Percentiles rank a stretch among this genome's conserved stretches.
These are phyloP conservation scores for Pterostichus niger DNA, from an alignment of 2,888 invertebrate species.

Conservation along the genomic window DNA sequence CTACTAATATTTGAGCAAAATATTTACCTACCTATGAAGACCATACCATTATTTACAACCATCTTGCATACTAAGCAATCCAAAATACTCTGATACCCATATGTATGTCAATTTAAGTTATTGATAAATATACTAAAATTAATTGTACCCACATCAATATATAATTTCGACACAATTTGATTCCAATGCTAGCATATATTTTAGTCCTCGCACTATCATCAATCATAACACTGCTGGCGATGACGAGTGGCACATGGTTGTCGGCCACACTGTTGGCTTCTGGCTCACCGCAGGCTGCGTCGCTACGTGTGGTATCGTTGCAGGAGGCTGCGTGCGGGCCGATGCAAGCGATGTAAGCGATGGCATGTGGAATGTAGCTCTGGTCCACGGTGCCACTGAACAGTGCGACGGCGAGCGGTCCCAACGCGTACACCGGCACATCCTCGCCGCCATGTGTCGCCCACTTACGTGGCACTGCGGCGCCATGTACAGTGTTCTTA, in stretches of 20 bases:
- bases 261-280: conserved; percentile 78
- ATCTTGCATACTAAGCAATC: not conserved
- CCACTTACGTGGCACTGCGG: conserved; percentile 88
- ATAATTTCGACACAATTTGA: not conserved
- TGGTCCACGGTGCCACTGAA: conserved; percentile 87
- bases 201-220: conserved; percentile 77
- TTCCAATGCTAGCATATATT: conserved; percentile 67
- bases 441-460: conserved; percentile 92
- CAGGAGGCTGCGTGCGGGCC: conserved; percentile 85
- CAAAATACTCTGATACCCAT: conserved; percentile 1
- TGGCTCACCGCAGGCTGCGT: conserved; percentile 78
- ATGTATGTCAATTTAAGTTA: not conserved
- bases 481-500: conserved; percentile 82
- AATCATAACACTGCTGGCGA: conserved; percentile 84
- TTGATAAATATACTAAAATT: not conserved
- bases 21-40: not conserved
- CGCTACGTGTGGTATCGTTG: conserved; percentile 75
- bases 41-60: not conserved
- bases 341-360: conserved; percentile 88
- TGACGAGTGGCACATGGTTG: conserved; percentile 79
- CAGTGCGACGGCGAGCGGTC: conserved; percentile 83
- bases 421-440: conserved; percentile 88
- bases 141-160: not conserved
- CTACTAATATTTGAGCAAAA: conserved; percentile 6
- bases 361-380: conserved; percentile 91